These are phyloP conservation scores for Pterocles burchelli DNA, from an alignment of 2,113 vertebrate species.

Conservation along the genomic window DNA sequence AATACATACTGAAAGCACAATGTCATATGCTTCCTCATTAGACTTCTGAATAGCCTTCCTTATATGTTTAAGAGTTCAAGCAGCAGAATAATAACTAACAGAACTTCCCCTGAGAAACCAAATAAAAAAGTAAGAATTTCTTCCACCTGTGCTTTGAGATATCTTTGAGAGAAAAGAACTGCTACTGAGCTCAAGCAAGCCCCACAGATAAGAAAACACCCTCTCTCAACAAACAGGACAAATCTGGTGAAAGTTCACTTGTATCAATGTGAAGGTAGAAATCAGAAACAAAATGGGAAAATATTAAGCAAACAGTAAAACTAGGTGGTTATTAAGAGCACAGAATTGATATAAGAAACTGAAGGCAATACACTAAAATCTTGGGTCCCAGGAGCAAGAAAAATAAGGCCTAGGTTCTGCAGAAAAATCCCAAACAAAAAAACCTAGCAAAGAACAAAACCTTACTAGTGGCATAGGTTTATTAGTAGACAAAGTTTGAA, in stretches of 20 bases:
- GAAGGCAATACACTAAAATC: background rate
- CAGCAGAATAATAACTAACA: background rate
- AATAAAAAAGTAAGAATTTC: background rate
- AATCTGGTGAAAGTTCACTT: background rate
- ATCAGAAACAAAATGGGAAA: background rate
- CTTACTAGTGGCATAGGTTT: background rate
- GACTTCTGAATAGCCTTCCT: background rate
- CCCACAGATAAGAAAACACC: background rate
- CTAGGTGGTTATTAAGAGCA: background rate
- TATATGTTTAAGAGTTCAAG: background rate
- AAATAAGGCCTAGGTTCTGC: background rate
- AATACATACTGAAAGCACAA: background rate
- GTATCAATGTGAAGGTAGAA: background rate
- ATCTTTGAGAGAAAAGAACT: background rate
- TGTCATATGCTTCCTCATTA: background rate
- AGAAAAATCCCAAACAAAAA: fast-evolving
- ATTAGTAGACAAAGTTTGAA: background rate
- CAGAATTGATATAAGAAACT: background rate
- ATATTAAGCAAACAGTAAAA: background rate
- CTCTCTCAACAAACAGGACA: background rate
- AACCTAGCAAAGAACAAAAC: background rate
- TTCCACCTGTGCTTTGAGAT: background rate
- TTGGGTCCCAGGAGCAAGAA: background rate
- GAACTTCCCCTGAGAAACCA: background rate
- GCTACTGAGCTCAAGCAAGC: background rate